Evolutionary conservation across 1,140 invertebrate species (phyloP).

Genomic region (Calephelis virginiensis): DNA sequence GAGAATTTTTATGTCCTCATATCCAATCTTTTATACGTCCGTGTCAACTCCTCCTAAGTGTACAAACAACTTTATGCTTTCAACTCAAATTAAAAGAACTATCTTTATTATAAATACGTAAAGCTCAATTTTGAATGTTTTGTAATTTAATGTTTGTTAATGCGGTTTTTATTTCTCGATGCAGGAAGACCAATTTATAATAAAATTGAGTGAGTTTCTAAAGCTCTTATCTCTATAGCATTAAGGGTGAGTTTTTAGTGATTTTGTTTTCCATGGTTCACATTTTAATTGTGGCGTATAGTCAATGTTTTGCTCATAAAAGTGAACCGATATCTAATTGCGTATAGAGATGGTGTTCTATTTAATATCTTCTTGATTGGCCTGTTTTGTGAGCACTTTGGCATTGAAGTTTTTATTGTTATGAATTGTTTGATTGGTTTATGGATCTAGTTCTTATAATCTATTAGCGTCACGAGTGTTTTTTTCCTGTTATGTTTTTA

Average conservation of each 20-base stretch:
- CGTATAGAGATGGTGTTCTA: conserved; percentile 66
- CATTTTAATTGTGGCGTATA: conserved; percentile 34
- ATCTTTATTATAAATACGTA: conserved; percentile 26
- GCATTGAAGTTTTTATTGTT: conserved; percentile 66
- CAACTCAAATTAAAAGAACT: conserved; percentile 12
- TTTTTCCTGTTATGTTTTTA: conserved; percentile 7
- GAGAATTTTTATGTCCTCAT: conserved; percentile 76
- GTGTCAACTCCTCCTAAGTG: conserved; percentile 64
- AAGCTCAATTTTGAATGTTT: conserved; percentile 30
- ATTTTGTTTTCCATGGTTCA: conserved; percentile 8
- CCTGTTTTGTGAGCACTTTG: conserved; percentile 42
- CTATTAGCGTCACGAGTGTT: conserved; percentile 25
- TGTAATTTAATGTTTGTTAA: conserved; percentile 20
- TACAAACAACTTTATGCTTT: conserved; percentile 33
- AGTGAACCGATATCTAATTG: conserved; percentile 60
- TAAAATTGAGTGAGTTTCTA: conserved; percentile 18
- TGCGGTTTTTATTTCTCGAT: conserved; percentile 45
- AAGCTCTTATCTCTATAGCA: conserved; percentile 19
- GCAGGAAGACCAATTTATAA: conserved; percentile 41
- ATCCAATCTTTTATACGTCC: conserved; percentile 71
- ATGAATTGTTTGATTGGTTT: conserved; percentile 58
- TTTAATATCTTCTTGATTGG: conserved; percentile 69
- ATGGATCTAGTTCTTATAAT: conserved; percentile 31
- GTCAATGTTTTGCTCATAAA: conserved; percentile 68
- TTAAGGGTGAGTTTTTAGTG: conserved; percentile 34